Conservation (phyloP, 2,113 vertebrate species). For the Pachypanchax playfairii region DNA sequence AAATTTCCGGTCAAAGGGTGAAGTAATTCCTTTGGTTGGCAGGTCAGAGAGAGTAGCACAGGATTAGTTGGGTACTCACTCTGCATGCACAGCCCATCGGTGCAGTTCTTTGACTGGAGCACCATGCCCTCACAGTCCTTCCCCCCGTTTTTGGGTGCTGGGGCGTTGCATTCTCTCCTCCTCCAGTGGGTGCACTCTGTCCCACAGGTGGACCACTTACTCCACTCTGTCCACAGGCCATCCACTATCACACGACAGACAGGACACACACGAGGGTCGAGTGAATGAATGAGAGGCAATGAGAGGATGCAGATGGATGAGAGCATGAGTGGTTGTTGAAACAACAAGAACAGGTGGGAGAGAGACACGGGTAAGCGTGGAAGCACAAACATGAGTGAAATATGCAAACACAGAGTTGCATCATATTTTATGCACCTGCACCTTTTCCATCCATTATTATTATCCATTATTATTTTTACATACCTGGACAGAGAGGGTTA, state of each 20-base stretch:
- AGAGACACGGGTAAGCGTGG: conserved; percentile 40
- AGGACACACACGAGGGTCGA: conserved; percentile 48
- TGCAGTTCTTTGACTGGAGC: conserved; percentile 98
- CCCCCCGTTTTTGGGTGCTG: conserved; percentile 92
- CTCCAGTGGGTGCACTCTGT: conserved; percentile 99
- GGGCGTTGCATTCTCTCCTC: conserved; percentile 89
- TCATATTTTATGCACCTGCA: conserved; percentile 33
- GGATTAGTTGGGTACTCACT: conserved; percentile 84
- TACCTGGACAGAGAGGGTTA: conserved; percentile 94
- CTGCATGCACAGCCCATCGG: conserved; percentile 97
- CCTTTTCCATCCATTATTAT: conserved; percentile 18
- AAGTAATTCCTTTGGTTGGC: conserved; percentile 39
- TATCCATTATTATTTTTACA: not conserved
- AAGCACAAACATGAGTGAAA: conserved; percentile 48
- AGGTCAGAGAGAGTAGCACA: conserved; percentile 66
- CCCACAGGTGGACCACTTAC: conserved; percentile 97
- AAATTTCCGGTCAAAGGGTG: conserved; percentile 56
- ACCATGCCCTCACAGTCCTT: conserved; percentile 97
- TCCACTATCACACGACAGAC: conserved; percentile 86
- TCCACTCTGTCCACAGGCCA: conserved; percentile 97
- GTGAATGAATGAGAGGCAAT: conserved; percentile 34
- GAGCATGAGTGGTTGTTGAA: conserved; percentile 25
- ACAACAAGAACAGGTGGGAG: conserved; percentile 33
- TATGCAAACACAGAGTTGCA: conserved; percentile 51
- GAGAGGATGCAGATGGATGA: conserved; percentile 35